These are phyloP conservation scores for Chymomyza amoena DNA, from an alignment of 2,888 invertebrate genomes.

Conservation along the genomic window DNA sequence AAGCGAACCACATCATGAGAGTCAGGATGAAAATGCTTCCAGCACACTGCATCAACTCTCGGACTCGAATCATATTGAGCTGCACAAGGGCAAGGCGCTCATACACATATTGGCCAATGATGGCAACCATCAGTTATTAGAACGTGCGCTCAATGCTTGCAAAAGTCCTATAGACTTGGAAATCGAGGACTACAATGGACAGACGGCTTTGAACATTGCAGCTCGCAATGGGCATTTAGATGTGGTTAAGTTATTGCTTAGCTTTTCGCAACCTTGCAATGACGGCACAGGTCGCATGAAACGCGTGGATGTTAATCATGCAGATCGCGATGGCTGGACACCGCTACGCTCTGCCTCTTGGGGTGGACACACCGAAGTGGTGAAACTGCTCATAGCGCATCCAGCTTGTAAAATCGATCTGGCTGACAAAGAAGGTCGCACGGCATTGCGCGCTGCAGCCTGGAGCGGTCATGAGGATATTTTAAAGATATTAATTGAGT, in stretches of 20 bases:
- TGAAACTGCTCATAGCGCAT: conserved; percentile 87
- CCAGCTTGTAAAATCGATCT: conserved; percentile 90
- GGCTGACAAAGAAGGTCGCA: conserved; percentile 92
- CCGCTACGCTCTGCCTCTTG: conserved; percentile 95
- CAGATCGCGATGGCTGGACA: conserved; percentile 93
- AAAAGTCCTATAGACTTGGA: conserved; percentile 80
- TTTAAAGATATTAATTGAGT: conserved; percentile 85
- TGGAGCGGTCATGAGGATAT: conserved; percentile 97
- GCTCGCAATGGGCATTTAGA: conserved; percentile 88
- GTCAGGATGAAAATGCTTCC: conserved; percentile 77
- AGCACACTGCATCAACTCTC: conserved; percentile 77
- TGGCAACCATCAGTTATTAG: conserved; percentile 85
- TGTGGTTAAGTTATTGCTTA: conserved; percentile 83
- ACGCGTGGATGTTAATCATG: conserved; percentile 86
- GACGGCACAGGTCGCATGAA: conserved; percentile 76
- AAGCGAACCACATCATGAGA: conserved; percentile 76
- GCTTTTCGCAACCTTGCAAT: conserved; percentile 74
- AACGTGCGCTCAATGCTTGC: conserved; percentile 83
- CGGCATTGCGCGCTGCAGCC: conserved; percentile 92
- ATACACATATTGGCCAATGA: conserved; percentile 88
- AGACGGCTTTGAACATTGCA: conserved; percentile 92
- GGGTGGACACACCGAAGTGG: conserved; percentile 95
- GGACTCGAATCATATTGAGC: conserved; percentile 78
- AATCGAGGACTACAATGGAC: conserved; percentile 87
- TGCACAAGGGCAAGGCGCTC: conserved; percentile 83